Percentiles rank a stretch among this genome's conserved stretches.
phyloP scores from a whole-genome alignment of 2,888 invertebrate species.

The Epistrophella euchroma region DNA sequence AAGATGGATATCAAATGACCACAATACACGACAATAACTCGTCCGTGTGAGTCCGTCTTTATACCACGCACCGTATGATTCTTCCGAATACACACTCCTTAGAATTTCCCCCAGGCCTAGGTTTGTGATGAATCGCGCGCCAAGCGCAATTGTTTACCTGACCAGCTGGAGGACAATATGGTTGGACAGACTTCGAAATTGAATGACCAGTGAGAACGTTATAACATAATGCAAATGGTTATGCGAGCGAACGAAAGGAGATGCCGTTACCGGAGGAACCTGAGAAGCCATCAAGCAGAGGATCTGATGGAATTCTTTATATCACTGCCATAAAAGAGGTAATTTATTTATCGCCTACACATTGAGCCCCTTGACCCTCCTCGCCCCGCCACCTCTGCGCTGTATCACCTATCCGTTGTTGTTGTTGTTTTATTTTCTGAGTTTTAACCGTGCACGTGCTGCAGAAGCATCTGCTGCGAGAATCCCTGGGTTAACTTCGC shows the following conservation, averaged over 20 bases:
- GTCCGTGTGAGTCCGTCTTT: conserved; percentile 60
- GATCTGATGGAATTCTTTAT: conserved; percentile 51
- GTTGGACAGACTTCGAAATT: conserved; percentile 59
- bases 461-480: conserved; percentile 40
- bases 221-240: conserved; percentile 73
- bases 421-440: not conserved
- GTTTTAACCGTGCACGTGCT: conserved; percentile 45
- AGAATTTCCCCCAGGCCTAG: not conserved
- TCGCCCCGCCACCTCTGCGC: not conserved
- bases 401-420: no score
- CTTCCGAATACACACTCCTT: not conserved
- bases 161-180: conserved; percentile 70
- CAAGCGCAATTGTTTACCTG: conserved; percentile 67
- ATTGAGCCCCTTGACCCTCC: conserved; percentile 48
- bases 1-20: conserved; percentile 75
- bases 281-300: not conserved
- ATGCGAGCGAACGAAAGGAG: conserved; percentile 53
- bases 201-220: conserved; percentile 71
- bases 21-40: conserved; percentile 74
- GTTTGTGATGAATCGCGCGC: conserved; percentile 35
- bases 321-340: conserved; percentile 64
- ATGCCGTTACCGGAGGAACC: conserved; percentile 62
- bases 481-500: conserved; percentile 31
- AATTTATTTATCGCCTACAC: conserved; percentile 76
- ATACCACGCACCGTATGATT: conserved; percentile 25